Base-by-base conservation (phyloP, 2,888 invertebrate genomes). In the Liodrosophila aerea region DNA sequence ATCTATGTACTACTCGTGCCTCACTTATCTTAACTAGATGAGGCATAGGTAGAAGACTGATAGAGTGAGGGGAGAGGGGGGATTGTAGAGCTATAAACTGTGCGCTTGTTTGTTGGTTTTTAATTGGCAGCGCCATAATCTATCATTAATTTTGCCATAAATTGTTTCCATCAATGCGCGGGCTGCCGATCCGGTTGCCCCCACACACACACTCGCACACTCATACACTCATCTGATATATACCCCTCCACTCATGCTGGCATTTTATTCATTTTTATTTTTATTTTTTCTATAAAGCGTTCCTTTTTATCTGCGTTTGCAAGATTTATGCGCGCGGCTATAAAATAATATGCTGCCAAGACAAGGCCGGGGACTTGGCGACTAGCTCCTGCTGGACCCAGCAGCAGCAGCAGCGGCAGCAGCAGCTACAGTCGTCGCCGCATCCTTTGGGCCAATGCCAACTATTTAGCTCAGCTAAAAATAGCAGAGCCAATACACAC, bases 131-230 rank as follows among this genome's bases (percentile, higher is more conserved):
- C 80, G 64, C 80, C 85, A 84, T 81, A 81, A 81, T 81, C 81
- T 81, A 84, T 84, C 85, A 81, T 81, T 81, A 84, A 84, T 81
- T 81, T 81, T 82, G 73, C 81, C 78, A 81, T 81, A 81, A 81
- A 81, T 81, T 84, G 78, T 76, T 80, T 69, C 84, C 72, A 83
- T 78, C 78, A 83, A 74, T 83, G 72, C 84, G 71, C 71, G 81
- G 73, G 80, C 76, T 76, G 80, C 73, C 74, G 77, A 76, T 78
- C 81, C 78, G 78, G 74, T 72, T 80, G 76, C 71, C 67, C 16
- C 65, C 72, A 71, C 68, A 40, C 61, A 37, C 52, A 51, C 59
- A 53, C 40, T 46, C 39, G 27, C 49, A 13, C 31, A 34, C 27
- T 33, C 40, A 11, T 33, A 13, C 27, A 29, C 34, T 18, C 41